A percentile compares a stretch with the other conserved stretches of the same genome.
These are phyloP conservation scores for Bubo scandiacus DNA, from an alignment of 2,113 vertebrate species.

Conservation along the genomic window DNA sequence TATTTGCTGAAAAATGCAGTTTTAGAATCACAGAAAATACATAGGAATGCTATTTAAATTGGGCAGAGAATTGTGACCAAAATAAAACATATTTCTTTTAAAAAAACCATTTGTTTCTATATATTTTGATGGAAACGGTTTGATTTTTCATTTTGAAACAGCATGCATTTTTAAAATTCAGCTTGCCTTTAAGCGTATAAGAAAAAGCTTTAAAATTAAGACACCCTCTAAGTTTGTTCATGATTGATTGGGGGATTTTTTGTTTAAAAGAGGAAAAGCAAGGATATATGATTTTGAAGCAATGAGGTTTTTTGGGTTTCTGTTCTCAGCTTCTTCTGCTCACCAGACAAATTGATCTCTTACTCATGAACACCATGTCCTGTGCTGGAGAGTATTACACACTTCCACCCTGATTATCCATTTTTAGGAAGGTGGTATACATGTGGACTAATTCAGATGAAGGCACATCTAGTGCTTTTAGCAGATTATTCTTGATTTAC, in stretches of 20 bases:
- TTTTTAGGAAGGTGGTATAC: neutral
- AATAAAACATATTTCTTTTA: neutral
- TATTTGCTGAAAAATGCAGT: neutral
- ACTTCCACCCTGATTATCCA: neutral
- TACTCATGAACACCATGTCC: neutral
- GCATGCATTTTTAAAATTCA: neutral
- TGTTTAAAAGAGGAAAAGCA: neutral
- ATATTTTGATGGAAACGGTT: neutral
- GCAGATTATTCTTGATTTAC: neutral
- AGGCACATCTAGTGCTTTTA: neutral
- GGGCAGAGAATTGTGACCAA: neutral
- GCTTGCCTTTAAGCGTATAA: neutral
- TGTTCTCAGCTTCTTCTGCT: neutral
- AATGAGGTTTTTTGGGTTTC: fast-evolving
- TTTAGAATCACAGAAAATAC: neutral
- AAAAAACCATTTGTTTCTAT: neutral
- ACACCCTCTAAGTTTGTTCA: neutral
- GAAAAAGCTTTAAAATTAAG: neutral
- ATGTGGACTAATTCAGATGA: neutral
- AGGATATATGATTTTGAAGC: neutral
- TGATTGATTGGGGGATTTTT: neutral
- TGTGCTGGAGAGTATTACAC: neutral
- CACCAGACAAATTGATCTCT: neutral
- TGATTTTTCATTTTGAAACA: neutral
- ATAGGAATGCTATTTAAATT: neutral